Conservation (phyloP, 2,113 vertebrate genomes). For the Hemiscyllium ocellatum region DNA sequence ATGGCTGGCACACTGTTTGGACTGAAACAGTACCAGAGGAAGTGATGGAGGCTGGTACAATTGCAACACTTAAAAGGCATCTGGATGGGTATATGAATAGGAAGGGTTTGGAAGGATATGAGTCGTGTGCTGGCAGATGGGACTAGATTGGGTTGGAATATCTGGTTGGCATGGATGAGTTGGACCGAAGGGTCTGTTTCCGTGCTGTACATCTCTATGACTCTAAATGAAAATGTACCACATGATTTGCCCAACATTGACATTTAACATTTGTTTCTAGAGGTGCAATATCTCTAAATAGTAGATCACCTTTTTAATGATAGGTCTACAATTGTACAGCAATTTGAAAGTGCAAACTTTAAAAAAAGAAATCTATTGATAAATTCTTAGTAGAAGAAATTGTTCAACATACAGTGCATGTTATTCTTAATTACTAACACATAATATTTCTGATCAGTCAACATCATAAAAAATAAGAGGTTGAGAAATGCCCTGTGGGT, state of each 20-base stretch:
- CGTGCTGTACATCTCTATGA: too few relatives aligned
- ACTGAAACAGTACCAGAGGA: not conserved
- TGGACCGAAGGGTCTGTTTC: too few relatives aligned
- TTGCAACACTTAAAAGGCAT: too few relatives aligned
- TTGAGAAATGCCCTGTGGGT: not conserved
- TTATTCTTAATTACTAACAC: not conserved
- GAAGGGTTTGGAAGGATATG: too few relatives aligned
- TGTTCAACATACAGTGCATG: not conserved
- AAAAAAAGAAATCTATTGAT: not conserved
- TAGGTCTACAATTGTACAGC: not conserved
- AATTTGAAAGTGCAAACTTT: not conserved
- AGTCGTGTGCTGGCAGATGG: too few relatives aligned
- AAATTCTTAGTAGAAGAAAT: not conserved
- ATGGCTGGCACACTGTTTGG: not conserved
- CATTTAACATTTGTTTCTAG: not conserved
- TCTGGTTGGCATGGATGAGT: too few relatives aligned
- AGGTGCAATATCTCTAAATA: not conserved
- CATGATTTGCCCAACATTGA: not conserved
- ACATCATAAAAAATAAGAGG: not conserved
- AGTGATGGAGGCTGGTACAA: too few relatives aligned
- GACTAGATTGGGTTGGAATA: too few relatives aligned
- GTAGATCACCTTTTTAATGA: not conserved
- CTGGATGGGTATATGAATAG: too few relatives aligned
- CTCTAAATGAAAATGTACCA: not conserved
- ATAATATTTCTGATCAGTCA: not conserved